Base-by-base conservation (phyloP, 2,797 vertebrate genomes). In the Tokudaia muenninki region DNA sequence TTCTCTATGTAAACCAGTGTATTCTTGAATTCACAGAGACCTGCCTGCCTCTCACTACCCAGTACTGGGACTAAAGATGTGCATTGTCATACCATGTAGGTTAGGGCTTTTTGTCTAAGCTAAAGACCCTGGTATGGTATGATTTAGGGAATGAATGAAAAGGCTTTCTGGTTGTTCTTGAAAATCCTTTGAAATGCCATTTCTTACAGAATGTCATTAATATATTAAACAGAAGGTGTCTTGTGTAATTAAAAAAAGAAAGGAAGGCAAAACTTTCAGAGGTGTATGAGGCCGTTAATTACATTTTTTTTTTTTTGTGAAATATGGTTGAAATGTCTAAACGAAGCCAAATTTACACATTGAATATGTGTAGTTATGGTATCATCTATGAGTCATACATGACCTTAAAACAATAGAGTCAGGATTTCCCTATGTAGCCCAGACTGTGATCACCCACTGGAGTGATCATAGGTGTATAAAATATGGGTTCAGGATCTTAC, bases 31-130 rank as follows among this genome's bases (percentile, higher is more conserved):
- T 83, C 59, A 31, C 59, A 31, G 41, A 41, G n/a, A 19, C 59
- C 16, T 21, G 26, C 24, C n/a, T 63, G 24, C 57, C n/a, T 59
- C n/a, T 83, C 37, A 63, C 37, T 83, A 14, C 14, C 16, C 5
- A 31, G 2, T 72, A 11, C 41, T 63, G 26, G 26, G 3, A 31
- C 29, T 61, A 44, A 84, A 63, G 59, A 29, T 65, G 8, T 63
- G 34, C 57, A n/a, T 70, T 1, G 13, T 34, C 16, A 47, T 31
- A 8, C 16, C 26, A 10, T 63, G 41, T 29, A 44, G 1, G 0
- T 31, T 19, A 1, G 47, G 11, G 16, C 1, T 29, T 37, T 57
- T 41, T 50, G 0, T 65, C 0, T 13, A 57, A 11, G 21, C n/a
- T 17, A 41, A 72, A 74, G 1, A 52, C 19, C 10, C 19, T 31